Evolutionary conservation across 2,797 vertebrate genomes (phyloP), one percentile per base, ranked within the genome.

Genomic region (Pterois miles): DNA sequence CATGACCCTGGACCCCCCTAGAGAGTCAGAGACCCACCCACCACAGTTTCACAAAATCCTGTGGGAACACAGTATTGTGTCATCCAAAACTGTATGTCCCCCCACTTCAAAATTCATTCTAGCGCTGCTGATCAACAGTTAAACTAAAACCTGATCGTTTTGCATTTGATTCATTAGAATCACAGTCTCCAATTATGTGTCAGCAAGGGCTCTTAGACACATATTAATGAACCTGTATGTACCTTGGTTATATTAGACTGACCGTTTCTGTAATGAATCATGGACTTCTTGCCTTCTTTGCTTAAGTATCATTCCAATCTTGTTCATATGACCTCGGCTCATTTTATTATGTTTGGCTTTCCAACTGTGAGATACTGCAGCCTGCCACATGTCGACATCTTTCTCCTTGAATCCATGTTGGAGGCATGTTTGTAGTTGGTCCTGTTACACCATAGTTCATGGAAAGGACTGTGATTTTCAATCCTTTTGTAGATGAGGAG

Each of bases 341-440:
- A 29, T 65, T 74, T 56, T 34, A 6, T 29, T 9, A 56, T 50
- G 34, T 34, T 50, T 4, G 1, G 12, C 25, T 78, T 74, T 81
- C 50, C 48, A 71, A 20, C 70, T 43, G 69, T 67, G 83, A 79
- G 31, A 69, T 63, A 59, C 33, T 63, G 33, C 66, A 79, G 66
- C 65, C 67, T 69, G 66, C 65, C 65, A 65, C 60, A 46, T 63
- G 46, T 72, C 57, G 80, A 78, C 71, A 46, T 43, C 11, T 43
- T n/a, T 52, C 31, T 75, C 25, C 56, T 53, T 69, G n/a, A 74
- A 64, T 25, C 53, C 65, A 38, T 56, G 72, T 68, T 70, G 10
- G 43, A 71, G 18, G 23, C 3, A 5, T 70, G 67, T 22, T 62
- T 70, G 6, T 34, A 18, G 43, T 31, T 68, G 50, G 50, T 71